Evolutionary conservation across 2,888 invertebrate genomes (phyloP).

Genomic region (Macaria liturata): DNA sequence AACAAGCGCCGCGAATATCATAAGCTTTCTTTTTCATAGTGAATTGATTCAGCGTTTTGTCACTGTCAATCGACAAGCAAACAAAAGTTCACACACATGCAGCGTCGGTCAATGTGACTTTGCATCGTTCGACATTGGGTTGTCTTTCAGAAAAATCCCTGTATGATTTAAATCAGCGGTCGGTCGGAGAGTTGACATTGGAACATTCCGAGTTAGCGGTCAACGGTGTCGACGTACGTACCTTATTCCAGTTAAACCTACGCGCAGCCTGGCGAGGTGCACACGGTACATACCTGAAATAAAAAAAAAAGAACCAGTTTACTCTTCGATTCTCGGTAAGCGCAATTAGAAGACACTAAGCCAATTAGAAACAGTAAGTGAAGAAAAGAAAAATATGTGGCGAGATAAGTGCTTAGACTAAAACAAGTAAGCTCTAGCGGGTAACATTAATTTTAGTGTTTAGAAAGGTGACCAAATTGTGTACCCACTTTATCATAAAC

Average conservation of each 20-base stretch:
- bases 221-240: constrained; percentile 45
- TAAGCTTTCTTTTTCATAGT: constrained; percentile 16
- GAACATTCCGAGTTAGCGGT: constrained; percentile 38
- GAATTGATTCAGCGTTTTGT: constrained; percentile 23
- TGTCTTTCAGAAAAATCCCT: constrained; percentile 37
- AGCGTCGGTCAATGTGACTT: constrained; percentile 33
- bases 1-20: constrained; percentile 14
- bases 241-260: constrained; percentile 41
- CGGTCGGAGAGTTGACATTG: constrained; percentile 37
- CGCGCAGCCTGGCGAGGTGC: constrained; percentile 4
- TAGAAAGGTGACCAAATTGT: constrained; percentile 7
- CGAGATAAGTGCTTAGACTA: not conserved
- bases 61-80: constrained; percentile 24
- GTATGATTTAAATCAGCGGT: constrained; percentile 42
- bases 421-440: not conserved
- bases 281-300: constrained; percentile 35
- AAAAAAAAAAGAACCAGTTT: constrained; percentile 48
- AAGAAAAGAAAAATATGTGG: constrained; percentile 6
- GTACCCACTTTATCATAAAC: not conserved
- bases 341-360: constrained; percentile 47
- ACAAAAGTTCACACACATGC: constrained; percentile 24
- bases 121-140: constrained; percentile 32
- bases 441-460: constrained; percentile 3
- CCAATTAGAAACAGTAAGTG: constrained; percentile 22
- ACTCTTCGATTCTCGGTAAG: constrained; percentile 47